Base-by-base conservation (phyloP, 2,797 vertebrate species). In the Hippocampus kuda region DNA sequence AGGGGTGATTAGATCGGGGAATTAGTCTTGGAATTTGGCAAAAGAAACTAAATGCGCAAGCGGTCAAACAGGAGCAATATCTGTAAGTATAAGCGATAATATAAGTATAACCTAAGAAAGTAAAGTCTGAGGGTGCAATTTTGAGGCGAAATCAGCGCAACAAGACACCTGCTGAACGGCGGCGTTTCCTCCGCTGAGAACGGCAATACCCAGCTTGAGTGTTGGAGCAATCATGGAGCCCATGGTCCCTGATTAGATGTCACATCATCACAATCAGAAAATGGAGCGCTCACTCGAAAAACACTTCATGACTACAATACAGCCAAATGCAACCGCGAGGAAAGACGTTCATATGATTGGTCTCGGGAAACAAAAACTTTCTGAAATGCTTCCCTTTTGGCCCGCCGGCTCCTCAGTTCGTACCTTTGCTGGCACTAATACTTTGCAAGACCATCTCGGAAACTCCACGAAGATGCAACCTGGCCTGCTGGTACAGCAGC, bases 381-480 rank as follows among this genome's bases (percentile, higher is more conserved):
- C 56, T 16, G 2, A 59, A 27, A 30, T 27, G 5, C 26, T 59
- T 59, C 26, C 27, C 26, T 27, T 27, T 59, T 2, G 11, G 6
- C 34, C n/a, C 3, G 34, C 59, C 3, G 7, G 27, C 30, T 62
- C 2, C 7, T 53, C 66, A 59, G 24, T 13, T 15, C 13, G 83
- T 80, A 95, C 96, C 96, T 93, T 93, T 94, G 88, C 94, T 94
- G 75, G 93, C 92, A 26, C 96, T 95, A 84, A 98, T 92, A 2
- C 90, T 95, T 84, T 96, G 94, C 9, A 98, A 86, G 41, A 98
- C 93, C 96, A 98, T 97, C 83, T 98, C 94, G 0, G 96, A 92
- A 42, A 94, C 94, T 34, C 95, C 94, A 0, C 93, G 93, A 54
- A 91, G 88, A 27, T 98, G 94, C 49, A 98, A 85, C 77, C 94